Conservation (phyloP, 2,113 vertebrate genomes). For the Engystomops pustulosus region DNA sequence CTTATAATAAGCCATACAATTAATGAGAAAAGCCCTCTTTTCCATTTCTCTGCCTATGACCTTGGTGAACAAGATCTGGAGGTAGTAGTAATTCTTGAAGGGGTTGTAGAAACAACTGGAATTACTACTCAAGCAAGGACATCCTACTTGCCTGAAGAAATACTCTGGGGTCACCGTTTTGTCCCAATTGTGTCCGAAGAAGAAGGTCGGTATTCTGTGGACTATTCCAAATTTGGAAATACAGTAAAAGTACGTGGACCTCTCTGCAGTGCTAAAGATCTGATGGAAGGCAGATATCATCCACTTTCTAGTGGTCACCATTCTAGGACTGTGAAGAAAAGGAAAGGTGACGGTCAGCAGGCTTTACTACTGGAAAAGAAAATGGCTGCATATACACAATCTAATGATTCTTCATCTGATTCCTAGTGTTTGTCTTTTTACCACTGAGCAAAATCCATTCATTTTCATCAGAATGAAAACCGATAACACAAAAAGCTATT, state of each 20-base stretch:
- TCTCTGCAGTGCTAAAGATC: conserved; percentile 76
- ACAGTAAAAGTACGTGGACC: conserved; percentile 75
- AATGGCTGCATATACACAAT: neutral
- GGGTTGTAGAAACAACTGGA: conserved; percentile 83
- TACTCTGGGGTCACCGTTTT: conserved; percentile 82
- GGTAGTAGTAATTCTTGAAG: conserved; percentile 82
- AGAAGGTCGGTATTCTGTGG: conserved; percentile 78
- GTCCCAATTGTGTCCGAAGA: conserved; percentile 82
- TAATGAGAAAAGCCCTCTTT: conserved; percentile 78
- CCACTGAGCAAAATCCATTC: neutral
- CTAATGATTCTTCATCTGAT: conserved; percentile 46
- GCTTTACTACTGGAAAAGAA: neutral
- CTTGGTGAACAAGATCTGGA: conserved; percentile 77
- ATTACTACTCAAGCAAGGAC: conserved; percentile 85
- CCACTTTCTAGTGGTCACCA: neutral
- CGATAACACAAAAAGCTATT: neutral
- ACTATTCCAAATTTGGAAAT: conserved; percentile 87
- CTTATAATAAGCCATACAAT: conserved; percentile 84
- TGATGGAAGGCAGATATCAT: conserved; percentile 66
- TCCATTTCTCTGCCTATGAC: conserved; percentile 75
- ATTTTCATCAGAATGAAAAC: neutral
- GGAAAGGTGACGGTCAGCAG: conserved; percentile 27
- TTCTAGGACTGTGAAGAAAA: conserved; percentile 36
- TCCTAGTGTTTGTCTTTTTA: conserved; percentile 16
- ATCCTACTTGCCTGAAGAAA: conserved; percentile 82